These are phyloP conservation scores for Mastomys natalensis DNA, from an alignment of 2,113 vertebrate genomes.

Conservation along the genomic window DNA sequence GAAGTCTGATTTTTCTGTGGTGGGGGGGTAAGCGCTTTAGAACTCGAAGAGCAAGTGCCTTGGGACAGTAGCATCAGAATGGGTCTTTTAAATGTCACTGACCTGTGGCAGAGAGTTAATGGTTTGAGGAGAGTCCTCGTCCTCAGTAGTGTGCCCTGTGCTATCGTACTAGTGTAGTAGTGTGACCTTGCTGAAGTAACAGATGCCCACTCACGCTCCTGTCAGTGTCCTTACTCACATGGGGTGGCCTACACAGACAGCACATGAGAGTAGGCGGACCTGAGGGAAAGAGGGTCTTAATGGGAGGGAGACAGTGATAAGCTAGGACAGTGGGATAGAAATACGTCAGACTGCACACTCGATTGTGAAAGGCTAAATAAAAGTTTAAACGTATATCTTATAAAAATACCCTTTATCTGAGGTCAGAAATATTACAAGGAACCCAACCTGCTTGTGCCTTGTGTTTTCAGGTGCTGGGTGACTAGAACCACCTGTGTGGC, in stretches of 20 bases:
- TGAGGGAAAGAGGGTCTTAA: not conserved
- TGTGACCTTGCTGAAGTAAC: not conserved
- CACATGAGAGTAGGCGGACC: rapidly evolving
- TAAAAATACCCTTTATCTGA: not conserved
- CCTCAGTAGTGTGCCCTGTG: not conserved
- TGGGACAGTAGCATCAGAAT: not conserved
- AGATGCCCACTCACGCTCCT: no score
- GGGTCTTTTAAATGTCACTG: not conserved
- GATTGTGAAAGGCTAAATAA: not conserved
- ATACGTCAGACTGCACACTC: not conserved
- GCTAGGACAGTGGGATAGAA: not conserved
- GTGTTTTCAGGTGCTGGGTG: not conserved
- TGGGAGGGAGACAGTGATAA: no score
- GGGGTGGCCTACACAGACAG: not conserved
- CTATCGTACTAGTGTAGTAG: no score
- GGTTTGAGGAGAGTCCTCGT: not conserved
- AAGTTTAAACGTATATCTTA: no score
- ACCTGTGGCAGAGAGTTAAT: not conserved
- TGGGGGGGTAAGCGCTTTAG: not conserved
- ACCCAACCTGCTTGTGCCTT: rapidly evolving
- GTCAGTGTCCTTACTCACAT: not conserved
- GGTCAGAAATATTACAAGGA: not conserved
- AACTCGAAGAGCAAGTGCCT: not conserved
- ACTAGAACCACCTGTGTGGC: not conserved
- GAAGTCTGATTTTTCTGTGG: not conserved